Conservation (phyloP, 2,797 vertebrate species). For the Catostomus latipinnis region DNA sequence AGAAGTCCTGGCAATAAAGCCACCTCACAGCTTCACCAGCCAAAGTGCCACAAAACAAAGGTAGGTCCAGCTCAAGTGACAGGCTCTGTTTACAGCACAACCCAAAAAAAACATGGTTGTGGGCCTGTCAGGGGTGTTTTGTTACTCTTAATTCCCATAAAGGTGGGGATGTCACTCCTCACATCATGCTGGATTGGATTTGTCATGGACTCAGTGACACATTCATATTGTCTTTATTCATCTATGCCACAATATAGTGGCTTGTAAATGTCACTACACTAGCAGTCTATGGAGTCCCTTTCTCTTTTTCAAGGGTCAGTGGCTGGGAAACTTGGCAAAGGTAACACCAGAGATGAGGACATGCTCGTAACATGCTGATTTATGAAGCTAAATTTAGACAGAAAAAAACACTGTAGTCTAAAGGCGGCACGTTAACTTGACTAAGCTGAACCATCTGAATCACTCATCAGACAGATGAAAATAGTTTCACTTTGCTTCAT, state of each 20-base stretch:
- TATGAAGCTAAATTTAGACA: too few relatives aligned
- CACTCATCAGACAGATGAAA: too few relatives aligned
- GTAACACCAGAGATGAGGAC: slow-evolving; percentile 49
- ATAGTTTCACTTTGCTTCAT: too few relatives aligned
- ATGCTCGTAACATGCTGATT: neutral
- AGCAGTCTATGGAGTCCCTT: neutral
- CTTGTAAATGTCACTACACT: neutral
- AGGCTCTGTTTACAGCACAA: slow-evolving; percentile 57
- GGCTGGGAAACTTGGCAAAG: neutral
- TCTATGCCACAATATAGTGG: neutral
- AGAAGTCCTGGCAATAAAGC: neutral
- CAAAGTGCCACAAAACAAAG: slow-evolving; percentile 45
- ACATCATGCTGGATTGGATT: slow-evolving; percentile 36
- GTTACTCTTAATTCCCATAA: slow-evolving; percentile 51
- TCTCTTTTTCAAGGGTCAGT: slow-evolving; percentile 21
- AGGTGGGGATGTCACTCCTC: slow-evolving; percentile 42
- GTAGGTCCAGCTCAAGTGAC: slow-evolving; percentile 54
- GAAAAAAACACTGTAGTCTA: too few relatives aligned
- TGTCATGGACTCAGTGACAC: slow-evolving; percentile 3
- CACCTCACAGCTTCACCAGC: slow-evolving; percentile 35
- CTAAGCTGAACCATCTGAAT: too few relatives aligned
- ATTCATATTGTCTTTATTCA: neutral
- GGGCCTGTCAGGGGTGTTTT: slow-evolving; percentile 36
- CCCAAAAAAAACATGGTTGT: slow-evolving; percentile 45
- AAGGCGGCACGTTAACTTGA: too few relatives aligned